Base-by-base conservation (phyloP, 2,888 invertebrate genomes). In the Thumatha senex region DNA sequence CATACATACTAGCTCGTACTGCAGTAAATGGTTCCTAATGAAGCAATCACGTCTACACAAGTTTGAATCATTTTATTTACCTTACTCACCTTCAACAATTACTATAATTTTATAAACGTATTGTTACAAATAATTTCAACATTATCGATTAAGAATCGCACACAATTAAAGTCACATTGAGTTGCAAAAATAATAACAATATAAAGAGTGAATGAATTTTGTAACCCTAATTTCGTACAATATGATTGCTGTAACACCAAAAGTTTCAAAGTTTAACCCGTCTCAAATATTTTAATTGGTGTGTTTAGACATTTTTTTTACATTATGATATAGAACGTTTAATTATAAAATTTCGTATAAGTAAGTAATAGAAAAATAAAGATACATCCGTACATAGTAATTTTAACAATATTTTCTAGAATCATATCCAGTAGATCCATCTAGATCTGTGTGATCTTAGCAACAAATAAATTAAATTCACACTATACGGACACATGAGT, bases 401-500 rank as follows among this genome's bases (percentile, higher is more conserved):
- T 24, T 24, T 24, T n/a, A n/a, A n/a, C n/a, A 24, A 4, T 24
- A 24, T 24, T 24, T 4, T 24, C 5, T 24, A 24, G 18, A 24
- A 5, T n/a, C 30, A n/a, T n/a, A 11, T 41, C 31, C 31, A 31
- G 41, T 15, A 41, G 10, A 13, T 13, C 1, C 7, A 12, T 24
- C 9, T n/a, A 14, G 24, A 35, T 47, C 47, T 40, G 11, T n/a
- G 40, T 47, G 0, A 29, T 12, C 13, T 10, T 46, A 34, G 10
- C 12, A 14, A 13, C 7, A 35, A 35, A n/a, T 39, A 43, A n/a
- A 43, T 39, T 42, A 42, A 7, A 8, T 12, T n/a, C 18, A 24
- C 18, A 41, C 11, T 35, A 11, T 4, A n/a, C n/a, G 13, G 15
- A 58, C 71, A 72, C 61, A 70, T 71, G 69, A 67, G 70, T 54